Percentiles rank a stretch among this genome's conserved stretches.
These are phyloP conservation scores for Prorops nasuta DNA, from an alignment of 1,140 invertebrate species.

Conservation along the genomic window DNA sequence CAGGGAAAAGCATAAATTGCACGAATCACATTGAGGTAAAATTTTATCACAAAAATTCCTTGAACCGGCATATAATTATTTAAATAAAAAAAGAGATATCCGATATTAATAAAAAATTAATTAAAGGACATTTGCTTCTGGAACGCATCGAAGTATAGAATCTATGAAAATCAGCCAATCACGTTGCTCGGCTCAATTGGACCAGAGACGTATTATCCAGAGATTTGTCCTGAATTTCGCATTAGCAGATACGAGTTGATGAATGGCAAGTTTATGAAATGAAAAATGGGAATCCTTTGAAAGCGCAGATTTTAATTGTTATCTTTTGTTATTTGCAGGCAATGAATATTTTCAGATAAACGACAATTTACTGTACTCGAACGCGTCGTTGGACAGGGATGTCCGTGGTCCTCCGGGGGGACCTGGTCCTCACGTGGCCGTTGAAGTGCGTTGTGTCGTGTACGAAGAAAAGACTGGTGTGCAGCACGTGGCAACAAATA, in stretches of 20 bases:
- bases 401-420: conserved; percentile 31
- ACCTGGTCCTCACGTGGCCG: conserved; percentile 32
- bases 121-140: conserved; percentile 55
- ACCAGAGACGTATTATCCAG: conserved; percentile 30
- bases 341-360: conserved; percentile 40
- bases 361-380: conserved; percentile 34
- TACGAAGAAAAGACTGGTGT: conserved; percentile 30
- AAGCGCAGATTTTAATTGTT: conserved; percentile 12
- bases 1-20: conserved; percentile 37
- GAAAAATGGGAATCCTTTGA: conserved; percentile 1
- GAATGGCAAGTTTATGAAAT: conserved; percentile 39
- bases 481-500: conserved; percentile 30
- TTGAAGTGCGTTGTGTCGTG: conserved; percentile 43
- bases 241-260: conserved; percentile 41
- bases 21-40: conserved; percentile 42
- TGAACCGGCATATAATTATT: not conserved
- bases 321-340: conserved; percentile 32
- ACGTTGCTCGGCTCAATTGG: conserved; percentile 46
- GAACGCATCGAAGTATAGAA: conserved; percentile 42
- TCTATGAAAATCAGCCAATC: conserved; percentile 52
- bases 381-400: conserved; percentile 42
- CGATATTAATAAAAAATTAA: no score
- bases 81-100: not conserved
- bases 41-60: no score
- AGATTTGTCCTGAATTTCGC: conserved; percentile 38